phyloP scores from a whole-genome alignment of 2,888 invertebrate genomes.

The Hermaeophaga mercurialis region DNA sequence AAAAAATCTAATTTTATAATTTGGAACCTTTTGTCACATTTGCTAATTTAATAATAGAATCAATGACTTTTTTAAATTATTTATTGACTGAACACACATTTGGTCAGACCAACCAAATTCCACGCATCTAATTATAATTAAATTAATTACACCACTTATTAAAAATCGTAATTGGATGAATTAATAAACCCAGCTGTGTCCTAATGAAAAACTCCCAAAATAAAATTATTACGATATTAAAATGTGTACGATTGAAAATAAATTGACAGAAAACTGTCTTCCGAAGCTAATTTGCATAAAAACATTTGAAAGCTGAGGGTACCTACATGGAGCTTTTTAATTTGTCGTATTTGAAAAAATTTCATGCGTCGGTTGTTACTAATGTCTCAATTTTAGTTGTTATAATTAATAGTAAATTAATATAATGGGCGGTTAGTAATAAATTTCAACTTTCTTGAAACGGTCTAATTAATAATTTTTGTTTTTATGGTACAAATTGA shows the following conservation, averaged over 20 bases:
- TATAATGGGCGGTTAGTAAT: conserved; percentile 6
- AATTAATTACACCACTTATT: no score
- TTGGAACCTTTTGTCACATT: no score
- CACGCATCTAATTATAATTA: no score
- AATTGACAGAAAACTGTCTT: conserved; percentile 27
- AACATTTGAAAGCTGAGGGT: conserved; percentile 31
- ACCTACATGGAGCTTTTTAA: conserved; percentile 33
- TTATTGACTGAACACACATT: no score
- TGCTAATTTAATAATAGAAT: no score
- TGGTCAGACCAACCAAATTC: no score
- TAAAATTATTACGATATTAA: background rate
- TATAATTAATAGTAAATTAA: conserved; percentile 18
- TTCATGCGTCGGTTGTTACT: conserved; percentile 28
- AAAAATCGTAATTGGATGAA: no score
- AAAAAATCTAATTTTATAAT: no score
- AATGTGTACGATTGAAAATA: conserved; percentile 13
- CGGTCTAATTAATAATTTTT: conserved; percentile 13
- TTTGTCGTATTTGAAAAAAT: conserved; percentile 22
- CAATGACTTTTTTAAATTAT: no score
- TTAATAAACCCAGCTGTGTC: no score
- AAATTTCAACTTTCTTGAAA: conserved; percentile 13
- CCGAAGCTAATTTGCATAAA: conserved; percentile 28
- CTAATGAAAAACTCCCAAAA: no score
- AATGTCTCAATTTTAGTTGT: conserved; percentile 30
- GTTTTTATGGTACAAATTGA: conserved; percentile 9